Evolutionary conservation across 2,797 vertebrate genomes (phyloP).

Genomic region (Sebastes flavidus): DNA sequence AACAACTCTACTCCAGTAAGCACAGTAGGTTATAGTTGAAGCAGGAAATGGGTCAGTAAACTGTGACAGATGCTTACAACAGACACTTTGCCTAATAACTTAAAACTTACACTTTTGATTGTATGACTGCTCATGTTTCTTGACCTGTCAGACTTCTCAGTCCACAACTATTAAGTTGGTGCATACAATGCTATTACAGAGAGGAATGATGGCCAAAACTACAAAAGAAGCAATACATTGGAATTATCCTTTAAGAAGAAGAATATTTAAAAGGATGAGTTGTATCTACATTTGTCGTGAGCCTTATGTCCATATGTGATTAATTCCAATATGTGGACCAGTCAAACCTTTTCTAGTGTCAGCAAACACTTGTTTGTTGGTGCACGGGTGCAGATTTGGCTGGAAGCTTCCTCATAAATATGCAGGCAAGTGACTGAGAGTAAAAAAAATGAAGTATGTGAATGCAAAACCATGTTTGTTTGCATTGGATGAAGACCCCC

Average conservation of each 20-base stretch:
- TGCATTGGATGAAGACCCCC: slow-evolving; percentile 49
- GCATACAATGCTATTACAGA: background rate
- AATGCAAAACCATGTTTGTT: slow-evolving; percentile 46
- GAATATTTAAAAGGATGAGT: background rate
- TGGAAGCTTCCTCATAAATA: slow-evolving; percentile 1
- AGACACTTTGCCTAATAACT: background rate
- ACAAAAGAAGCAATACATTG: background rate
- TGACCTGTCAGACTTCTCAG: background rate
- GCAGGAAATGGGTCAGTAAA: background rate
- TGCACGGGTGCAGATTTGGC: background rate
- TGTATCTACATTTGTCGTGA: background rate
- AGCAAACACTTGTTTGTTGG: background rate
- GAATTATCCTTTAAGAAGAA: background rate
- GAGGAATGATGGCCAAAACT: background rate
- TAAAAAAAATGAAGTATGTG: slow-evolving; percentile 5
- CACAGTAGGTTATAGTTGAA: background rate
- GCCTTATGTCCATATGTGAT: background rate
- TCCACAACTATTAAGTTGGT: background rate
- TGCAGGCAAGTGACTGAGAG: background rate
- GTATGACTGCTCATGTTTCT: background rate
- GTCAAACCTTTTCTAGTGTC: background rate
- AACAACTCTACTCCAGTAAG: background rate
- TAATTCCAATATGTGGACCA: background rate
- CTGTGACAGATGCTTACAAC: background rate
- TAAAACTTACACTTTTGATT: background rate